Evolutionary conservation across 2,888 invertebrate genomes (phyloP).

Genomic region (Drosophila limbata): DNA sequence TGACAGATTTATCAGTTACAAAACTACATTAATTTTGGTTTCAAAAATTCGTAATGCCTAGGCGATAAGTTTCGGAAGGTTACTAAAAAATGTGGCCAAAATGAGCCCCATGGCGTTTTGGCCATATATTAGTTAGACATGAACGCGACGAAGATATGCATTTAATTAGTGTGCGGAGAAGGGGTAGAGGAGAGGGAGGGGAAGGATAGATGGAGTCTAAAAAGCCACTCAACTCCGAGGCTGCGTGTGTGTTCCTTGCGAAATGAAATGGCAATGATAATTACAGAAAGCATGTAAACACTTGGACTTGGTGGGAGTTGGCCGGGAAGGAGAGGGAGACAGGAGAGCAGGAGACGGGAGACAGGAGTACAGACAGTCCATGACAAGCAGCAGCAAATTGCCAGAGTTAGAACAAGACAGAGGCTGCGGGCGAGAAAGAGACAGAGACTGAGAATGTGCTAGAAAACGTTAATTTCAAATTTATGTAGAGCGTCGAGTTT

Average conservation of each 20-base stretch:
- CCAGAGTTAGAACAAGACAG: slow-evolving; percentile 23
- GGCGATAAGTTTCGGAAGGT: slow-evolving; percentile 60
- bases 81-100: slow-evolving; percentile 69
- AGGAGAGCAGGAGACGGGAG: slow-evolving; percentile 12
- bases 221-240: slow-evolving; percentile 48
- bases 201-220: slow-evolving; percentile 24
- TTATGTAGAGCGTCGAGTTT: slow-evolving; percentile 82
- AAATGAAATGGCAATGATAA: slow-evolving; percentile 82
- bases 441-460: slow-evolving; percentile 56
- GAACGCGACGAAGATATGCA: slow-evolving; percentile 71
- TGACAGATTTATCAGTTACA: background rate
- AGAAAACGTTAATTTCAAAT: slow-evolving; percentile 82
- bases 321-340: slow-evolving; percentile 2
- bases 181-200: background rate
- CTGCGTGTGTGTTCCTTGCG: slow-evolving; percentile 79
- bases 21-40: slow-evolving; percentile 14
- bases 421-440: background rate
- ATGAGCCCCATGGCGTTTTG: slow-evolving; percentile 69
- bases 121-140: slow-evolving; percentile 69
- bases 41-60: slow-evolving; percentile 23
- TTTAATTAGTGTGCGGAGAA: slow-evolving; percentile 66
- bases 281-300: slow-evolving; percentile 82
- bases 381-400: slow-evolving; percentile 65
- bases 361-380: slow-evolving; percentile 50
- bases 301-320: slow-evolving; percentile 38